These are phyloP conservation scores for Mormyrus proboscirostris DNA, from an alignment of 2,797 vertebrate species.

Conservation along the genomic window DNA sequence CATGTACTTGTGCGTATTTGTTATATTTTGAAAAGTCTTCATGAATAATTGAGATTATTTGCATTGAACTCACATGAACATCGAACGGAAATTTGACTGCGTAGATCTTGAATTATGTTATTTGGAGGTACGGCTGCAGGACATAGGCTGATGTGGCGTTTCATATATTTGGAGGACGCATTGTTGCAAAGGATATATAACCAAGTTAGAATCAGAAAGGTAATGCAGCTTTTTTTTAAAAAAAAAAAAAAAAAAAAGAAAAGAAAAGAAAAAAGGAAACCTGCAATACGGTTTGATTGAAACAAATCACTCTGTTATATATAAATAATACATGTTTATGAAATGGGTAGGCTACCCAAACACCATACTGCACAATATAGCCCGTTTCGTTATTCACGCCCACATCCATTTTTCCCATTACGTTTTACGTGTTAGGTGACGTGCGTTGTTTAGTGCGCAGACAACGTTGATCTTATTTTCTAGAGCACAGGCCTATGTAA, in stretches of 20 bases:
- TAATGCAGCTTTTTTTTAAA: background rate
- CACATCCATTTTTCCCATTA: background rate
- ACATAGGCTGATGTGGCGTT: background rate
- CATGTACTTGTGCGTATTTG: background rate
- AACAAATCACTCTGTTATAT: background rate
- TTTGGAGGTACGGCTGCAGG: background rate
- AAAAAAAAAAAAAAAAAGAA: no score
- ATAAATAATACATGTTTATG: background rate
- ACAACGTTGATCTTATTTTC: background rate
- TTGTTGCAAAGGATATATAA: background rate
- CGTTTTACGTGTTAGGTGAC: background rate
- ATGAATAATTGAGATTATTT: conserved; percentile 2
- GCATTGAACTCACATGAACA: background rate
- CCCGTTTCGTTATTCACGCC: background rate
- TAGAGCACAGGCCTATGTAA: background rate
- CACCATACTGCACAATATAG: background rate
- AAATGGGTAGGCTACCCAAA: background rate
- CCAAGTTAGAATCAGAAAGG: background rate
- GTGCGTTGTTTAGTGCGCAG: background rate
- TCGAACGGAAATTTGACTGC: background rate
- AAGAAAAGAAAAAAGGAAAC: background rate
- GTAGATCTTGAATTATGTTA: background rate
- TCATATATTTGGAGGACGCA: background rate
- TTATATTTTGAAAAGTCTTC: background rate
- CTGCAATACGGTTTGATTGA: background rate